Percentiles rank a stretch among this genome's conserved stretches.
Evolutionary conservation across 2,113 vertebrate genomes (phyloP).

Genomic region (Lamprologus ornatipinnis): DNA sequence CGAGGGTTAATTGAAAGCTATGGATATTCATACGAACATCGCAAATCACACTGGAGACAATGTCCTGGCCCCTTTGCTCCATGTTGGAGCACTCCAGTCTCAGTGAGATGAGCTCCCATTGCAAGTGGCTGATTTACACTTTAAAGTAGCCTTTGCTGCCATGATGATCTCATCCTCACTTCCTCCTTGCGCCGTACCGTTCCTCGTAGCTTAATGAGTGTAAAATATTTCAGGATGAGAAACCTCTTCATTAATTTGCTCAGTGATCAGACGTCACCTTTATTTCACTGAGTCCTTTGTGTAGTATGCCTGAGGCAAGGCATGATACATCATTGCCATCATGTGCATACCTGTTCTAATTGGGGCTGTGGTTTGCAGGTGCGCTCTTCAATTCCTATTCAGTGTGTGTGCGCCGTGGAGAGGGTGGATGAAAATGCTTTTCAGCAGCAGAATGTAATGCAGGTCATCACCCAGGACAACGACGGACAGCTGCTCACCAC

Average conservation of each 20-base stretch:
- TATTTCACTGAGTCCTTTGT: background rate
- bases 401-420: constrained; percentile 80
- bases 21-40: constrained; percentile 66
- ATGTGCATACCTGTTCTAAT: constrained; percentile 23
- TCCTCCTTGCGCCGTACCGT: background rate
- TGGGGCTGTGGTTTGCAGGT: constrained; percentile 61
- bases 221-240: background rate
- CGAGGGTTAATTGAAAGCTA: constrained; percentile 58
- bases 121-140: constrained; percentile 68
- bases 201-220: background rate
- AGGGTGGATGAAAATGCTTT: constrained; percentile 86
- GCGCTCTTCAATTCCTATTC: constrained; percentile 71
- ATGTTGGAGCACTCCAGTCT: constrained; percentile 31
- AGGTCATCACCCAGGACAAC: constrained; percentile 78
- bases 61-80: constrained; percentile 36
- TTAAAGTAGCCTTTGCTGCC: constrained; percentile 55
- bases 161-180: constrained; percentile 13
- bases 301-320: background rate
- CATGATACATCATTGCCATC: background rate
- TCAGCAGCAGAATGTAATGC: constrained; percentile 86
- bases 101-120: constrained; percentile 17
- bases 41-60: constrained; percentile 64
- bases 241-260: background rate
- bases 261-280: constrained; percentile 4
- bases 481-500: constrained; percentile 71